Percentiles rank a stretch among this genome's conserved stretches.
Conservation (phyloP, 2,888 invertebrate genomes). For the Erebia aethiops region DNA sequence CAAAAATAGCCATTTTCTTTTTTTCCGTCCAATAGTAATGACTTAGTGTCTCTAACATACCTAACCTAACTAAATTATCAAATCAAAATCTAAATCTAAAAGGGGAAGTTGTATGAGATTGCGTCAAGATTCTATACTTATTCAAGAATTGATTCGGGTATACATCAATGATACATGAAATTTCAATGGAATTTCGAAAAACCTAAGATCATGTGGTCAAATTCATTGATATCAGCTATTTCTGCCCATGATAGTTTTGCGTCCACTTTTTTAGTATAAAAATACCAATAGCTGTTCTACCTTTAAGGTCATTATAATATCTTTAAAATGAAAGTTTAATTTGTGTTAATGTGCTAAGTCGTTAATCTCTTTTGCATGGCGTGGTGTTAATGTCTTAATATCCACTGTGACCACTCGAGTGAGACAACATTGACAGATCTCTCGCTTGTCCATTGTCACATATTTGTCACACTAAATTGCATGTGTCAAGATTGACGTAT, state of each 20-base stretch:
- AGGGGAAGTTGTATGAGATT: no score
- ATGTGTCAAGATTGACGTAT: slow-evolving; percentile 17
- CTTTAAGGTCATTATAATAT: not conserved
- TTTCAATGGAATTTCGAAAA: no score
- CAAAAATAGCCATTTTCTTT: not conserved
- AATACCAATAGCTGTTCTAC: not conserved
- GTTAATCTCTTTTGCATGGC: slow-evolving; percentile 17
- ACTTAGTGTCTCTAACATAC: no score
- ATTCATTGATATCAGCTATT: not conserved
- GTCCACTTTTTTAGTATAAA: not conserved
- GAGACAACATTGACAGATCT: slow-evolving; percentile 27
- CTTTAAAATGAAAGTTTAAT: slow-evolving; percentile 12
- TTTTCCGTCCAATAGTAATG: not conserved
- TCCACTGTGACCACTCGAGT: not conserved
- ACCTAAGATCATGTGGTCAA: no score
- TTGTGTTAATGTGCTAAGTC: slow-evolving; percentile 22
- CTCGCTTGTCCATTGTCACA: slow-evolving; percentile 22
- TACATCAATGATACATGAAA: no score
- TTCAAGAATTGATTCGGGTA: no score
- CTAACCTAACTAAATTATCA: no score
- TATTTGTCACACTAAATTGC: slow-evolving; percentile 24
- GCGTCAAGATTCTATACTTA: no score
- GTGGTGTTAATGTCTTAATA: slow-evolving; percentile 13
- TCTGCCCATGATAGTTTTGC: no score
- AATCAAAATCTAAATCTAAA: no score